phyloP scores from a whole-genome alignment of 2,888 invertebrate genomes.

The Disparrhopalites patrizii region DNA sequence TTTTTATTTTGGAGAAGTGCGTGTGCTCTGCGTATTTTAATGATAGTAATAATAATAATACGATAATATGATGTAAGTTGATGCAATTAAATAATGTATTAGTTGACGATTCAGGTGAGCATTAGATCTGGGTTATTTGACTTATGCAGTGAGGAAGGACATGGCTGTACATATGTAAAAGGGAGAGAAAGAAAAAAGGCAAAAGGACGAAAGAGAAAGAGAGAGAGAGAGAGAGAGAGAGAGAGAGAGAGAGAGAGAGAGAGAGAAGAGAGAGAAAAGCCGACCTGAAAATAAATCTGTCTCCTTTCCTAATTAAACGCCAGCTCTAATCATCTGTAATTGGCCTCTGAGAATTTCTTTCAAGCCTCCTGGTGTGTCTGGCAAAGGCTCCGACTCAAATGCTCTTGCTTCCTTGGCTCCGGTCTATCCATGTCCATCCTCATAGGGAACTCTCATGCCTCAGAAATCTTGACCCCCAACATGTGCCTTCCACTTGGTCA shows the following conservation, averaged over 20 bases:
- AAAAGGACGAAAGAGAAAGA: too few relatives aligned
- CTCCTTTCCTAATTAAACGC: slow-evolving; percentile 49
- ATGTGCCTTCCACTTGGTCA: slow-evolving; percentile 27
- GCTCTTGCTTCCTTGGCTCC: slow-evolving; percentile 39
- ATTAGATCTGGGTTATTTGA: slow-evolving; percentile 17
- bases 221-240: too few relatives aligned
- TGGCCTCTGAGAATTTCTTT: slow-evolving; percentile 42
- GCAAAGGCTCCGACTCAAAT: slow-evolving; percentile 44
- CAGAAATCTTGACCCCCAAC: slow-evolving; percentile 25
- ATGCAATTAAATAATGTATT: slow-evolving; percentile 5
- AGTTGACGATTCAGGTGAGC: slow-evolving; percentile 16
- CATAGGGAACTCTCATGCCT: slow-evolving; percentile 10
- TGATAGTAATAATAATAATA: too few relatives aligned
- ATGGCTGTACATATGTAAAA: too few relatives aligned
- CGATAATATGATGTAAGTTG: too few relatives aligned
- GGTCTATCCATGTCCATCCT: slow-evolving; percentile 43
- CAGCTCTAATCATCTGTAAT: slow-evolving; percentile 49
- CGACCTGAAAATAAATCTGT: slow-evolving; percentile 48
- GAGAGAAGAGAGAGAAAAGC: slow-evolving; percentile 7
- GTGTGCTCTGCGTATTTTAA: too few relatives aligned
- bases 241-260: slow-evolving; percentile 5
- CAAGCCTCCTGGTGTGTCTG: slow-evolving; percentile 44
- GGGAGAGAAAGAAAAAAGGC: too few relatives aligned
- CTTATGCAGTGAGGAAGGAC: slow-evolving; percentile 13
- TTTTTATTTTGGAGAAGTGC: too few relatives aligned